Base-by-base conservation (phyloP, 2,113 vertebrate genomes). In the Percopsis transmontana region DNA sequence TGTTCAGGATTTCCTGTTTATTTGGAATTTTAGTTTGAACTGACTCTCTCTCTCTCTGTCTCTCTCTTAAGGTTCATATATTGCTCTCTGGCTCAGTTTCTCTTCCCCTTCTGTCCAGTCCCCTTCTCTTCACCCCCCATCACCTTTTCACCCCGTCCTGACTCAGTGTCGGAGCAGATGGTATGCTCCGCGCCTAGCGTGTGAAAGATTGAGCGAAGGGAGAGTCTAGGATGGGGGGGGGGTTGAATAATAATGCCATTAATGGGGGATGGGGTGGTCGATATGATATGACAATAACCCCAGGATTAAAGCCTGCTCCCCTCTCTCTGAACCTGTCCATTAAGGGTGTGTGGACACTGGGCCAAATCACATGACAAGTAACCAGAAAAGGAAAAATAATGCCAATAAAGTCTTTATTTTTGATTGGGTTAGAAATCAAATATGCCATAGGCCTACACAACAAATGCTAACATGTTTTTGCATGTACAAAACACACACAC, bases 121-220 rank as follows among this genome's bases (percentile, higher is more conserved):
- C 16, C 15, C 45, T 42, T n/a, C 18, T 51, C 47, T 21, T 16
- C 27, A 33, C 27, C 45, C 2, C 24, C 56, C 11, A 5, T 61
- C 58, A 39, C 57, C 63, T 27, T 48, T 15, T 56, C 63, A 57
- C 48, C 58, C 38, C 39, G 13, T 47, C 50, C 27, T 62, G 24
- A 62, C 41, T 2, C 42, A 51, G 27, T 69, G 56, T 50, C 27
- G 24, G 18, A 67, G 77, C 76, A 79, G 63, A 68, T 66, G 71
- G 67, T 33, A 41, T 62, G 70, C 58, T 66, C 66, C 61, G 33
- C 57, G 47, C 18, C 48, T 18, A n/a, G 18, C 42, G 45, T 56
- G 19, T 20, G 65, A 55, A 42, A 24, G 40, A 33, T 20, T 38
- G 52, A 48, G 54, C 8, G 21, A 12, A 45, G 63, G 52, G 5